Conservation (phyloP, 2,888 invertebrate species). For the Nomada flava region DNA sequence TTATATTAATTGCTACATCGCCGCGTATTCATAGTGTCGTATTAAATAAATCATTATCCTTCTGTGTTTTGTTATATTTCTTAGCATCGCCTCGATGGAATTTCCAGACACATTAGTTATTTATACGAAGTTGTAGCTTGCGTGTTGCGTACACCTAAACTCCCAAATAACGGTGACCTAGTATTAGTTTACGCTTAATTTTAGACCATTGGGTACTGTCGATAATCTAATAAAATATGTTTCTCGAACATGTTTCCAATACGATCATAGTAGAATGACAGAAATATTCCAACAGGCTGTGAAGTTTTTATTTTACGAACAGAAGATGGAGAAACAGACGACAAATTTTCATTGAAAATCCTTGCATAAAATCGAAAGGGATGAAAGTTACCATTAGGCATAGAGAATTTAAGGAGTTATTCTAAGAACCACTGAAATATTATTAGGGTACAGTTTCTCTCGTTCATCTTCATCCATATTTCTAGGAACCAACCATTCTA, state of each 20-base stretch:
- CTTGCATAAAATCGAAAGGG: background rate
- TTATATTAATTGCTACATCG: no score
- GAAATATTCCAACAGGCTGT: background rate
- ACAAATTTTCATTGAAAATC: no score
- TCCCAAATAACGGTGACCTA: constrained; percentile 7
- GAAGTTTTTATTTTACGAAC: no score
- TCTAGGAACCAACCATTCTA: no score
- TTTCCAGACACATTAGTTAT: background rate
- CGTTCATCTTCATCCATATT: no score
- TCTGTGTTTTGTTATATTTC: background rate
- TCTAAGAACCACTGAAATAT: constrained; percentile 17
- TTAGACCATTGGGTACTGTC: constrained; percentile 11
- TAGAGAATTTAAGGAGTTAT: constrained; percentile 32
- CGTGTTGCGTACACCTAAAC: background rate
- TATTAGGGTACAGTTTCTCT: no score
- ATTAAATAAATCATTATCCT: no score
- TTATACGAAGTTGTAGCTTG: background rate
- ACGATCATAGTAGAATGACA: background rate
- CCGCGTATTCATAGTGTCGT: no score
- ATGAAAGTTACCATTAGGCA: constrained; percentile 8
- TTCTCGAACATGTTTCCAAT: background rate
- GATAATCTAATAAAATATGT: background rate
- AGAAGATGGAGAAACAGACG: no score
- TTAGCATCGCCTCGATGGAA: background rate
- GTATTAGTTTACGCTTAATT: constrained; percentile 20